Percentiles rank a stretch among this genome's conserved stretches.
Conservation (phyloP, 2,888 invertebrate species). For the Clostera curtula region DNA sequence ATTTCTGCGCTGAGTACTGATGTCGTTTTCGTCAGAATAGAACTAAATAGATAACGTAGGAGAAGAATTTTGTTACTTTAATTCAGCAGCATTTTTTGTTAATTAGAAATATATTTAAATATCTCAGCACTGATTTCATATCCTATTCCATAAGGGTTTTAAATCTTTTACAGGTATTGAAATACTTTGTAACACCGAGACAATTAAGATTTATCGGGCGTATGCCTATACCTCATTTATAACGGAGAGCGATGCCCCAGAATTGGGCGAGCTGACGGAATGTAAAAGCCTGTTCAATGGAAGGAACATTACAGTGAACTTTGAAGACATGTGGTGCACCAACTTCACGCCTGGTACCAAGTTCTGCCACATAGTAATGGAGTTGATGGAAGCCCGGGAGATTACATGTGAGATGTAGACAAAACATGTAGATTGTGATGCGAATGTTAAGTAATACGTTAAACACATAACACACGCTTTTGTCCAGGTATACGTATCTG, state of each 20-base stretch:
- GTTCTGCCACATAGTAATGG: slow-evolving; percentile 56
- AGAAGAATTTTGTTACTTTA: no score
- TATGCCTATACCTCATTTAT: slow-evolving; percentile 47
- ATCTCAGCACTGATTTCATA: no score
- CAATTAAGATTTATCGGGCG: slow-evolving; percentile 40
- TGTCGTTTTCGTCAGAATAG: no score
- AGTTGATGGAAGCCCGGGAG: slow-evolving; percentile 45
- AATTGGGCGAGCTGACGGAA: slow-evolving; percentile 35
- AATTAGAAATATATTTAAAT: no score
- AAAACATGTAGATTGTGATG: not conserved
- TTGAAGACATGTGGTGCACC: slow-evolving; percentile 80
- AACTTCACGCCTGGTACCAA: slow-evolving; percentile 45
- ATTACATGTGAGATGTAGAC: slow-evolving; percentile 62
- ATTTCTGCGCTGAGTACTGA: no score
- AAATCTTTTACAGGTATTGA: slow-evolving; percentile 60
- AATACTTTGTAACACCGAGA: slow-evolving; percentile 44
- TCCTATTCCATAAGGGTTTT: no score
- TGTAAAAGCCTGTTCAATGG: slow-evolving; percentile 78
- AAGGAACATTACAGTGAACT: slow-evolving; percentile 79
- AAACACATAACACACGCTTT: not conserved
- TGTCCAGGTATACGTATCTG: slow-evolving; percentile 79
- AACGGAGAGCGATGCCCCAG: slow-evolving; percentile 33
- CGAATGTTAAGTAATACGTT: no score
- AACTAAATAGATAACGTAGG: no score
- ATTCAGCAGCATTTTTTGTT: no score